Evolutionary conservation across 2,113 vertebrate genomes (phyloP).

Genomic region (Melanotaenia duboulayi): DNA sequence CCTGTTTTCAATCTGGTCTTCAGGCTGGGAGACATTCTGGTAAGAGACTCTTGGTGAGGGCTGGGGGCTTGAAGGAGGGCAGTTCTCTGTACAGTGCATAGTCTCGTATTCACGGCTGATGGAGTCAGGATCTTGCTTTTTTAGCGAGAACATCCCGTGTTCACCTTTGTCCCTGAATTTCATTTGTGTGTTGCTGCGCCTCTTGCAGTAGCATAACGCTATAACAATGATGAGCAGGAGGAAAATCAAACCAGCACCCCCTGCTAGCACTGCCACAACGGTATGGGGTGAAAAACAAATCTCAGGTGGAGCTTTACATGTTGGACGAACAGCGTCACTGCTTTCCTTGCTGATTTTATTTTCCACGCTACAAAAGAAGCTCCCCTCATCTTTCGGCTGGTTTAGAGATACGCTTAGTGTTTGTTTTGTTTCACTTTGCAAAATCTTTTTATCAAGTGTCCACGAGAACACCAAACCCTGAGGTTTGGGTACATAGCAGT

Average conservation of each 20-base stretch:
- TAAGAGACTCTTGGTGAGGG: slow-evolving; percentile 21
- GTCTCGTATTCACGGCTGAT: slow-evolving; percentile 49
- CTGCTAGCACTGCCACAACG: slow-evolving; percentile 26
- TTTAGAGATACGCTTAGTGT: slow-evolving; percentile 51
- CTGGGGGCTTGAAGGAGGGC: not conserved
- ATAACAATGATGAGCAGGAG: slow-evolving; percentile 47
- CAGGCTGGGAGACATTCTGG: slow-evolving; percentile 7
- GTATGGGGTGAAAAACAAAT: slow-evolving; percentile 45
- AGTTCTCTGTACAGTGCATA: slow-evolving; percentile 23
- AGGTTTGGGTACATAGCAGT: slow-evolving; percentile 35
- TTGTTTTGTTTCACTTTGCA: slow-evolving; percentile 43
- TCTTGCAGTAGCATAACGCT: slow-evolving; percentile 22
- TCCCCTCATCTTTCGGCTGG: slow-evolving; percentile 19
- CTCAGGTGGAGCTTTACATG: slow-evolving; percentile 29
- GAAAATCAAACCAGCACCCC: slow-evolving; percentile 51
- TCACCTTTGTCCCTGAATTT: not conserved
- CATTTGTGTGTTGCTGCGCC: not conserved
- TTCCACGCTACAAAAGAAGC: slow-evolving; percentile 47
- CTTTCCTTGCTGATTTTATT: slow-evolving; percentile 58
- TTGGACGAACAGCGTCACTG: slow-evolving; percentile 45
- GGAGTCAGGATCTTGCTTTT: not conserved
- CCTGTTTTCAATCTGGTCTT: slow-evolving; percentile 17
- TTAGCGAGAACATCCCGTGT: slow-evolving; percentile 41
- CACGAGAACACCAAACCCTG: slow-evolving; percentile 58
- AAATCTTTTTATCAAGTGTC: slow-evolving; percentile 35